These are phyloP conservation scores for Rhinoraja longicauda DNA, from an alignment of 2,797 vertebrate genomes.

Conservation along the genomic window DNA sequence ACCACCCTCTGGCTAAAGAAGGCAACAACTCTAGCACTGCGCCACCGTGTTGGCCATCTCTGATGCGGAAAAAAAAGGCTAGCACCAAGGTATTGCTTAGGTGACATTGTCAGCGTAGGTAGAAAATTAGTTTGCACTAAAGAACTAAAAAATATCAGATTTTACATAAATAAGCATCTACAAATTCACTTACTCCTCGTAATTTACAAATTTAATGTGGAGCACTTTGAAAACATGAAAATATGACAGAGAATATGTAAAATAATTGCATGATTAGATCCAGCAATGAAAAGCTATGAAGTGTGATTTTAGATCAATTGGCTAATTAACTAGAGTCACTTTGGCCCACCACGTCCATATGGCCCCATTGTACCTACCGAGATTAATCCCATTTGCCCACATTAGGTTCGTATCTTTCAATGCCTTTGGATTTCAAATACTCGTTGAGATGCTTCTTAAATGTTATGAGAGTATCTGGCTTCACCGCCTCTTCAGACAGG, in stretches of 20 bases:
- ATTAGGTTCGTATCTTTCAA: too few relatives aligned
- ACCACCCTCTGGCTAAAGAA: too few relatives aligned
- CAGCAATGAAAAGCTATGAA: background rate
- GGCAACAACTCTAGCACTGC: too few relatives aligned
- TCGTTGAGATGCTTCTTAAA: too few relatives aligned
- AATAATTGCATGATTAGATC: background rate
- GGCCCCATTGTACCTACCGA: too few relatives aligned
- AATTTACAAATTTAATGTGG: too few relatives aligned
- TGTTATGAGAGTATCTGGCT: too few relatives aligned
- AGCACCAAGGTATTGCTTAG: background rate
- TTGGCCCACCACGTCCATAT: too few relatives aligned
- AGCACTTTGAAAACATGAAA: background rate
- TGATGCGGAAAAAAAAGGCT: background rate
- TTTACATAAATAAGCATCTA: background rate
- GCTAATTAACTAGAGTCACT: background rate
- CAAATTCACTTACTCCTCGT: background rate
- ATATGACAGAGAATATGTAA: background rate
- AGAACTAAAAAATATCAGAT: background rate
- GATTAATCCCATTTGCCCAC: too few relatives aligned
- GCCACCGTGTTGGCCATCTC: too few relatives aligned
- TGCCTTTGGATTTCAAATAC: too few relatives aligned
- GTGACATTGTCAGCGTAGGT: background rate
- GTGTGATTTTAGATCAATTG: background rate
- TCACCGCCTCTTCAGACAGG: too few relatives aligned
- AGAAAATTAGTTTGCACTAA: background rate